phyloP scores from a whole-genome alignment of 2,888 invertebrate species.

The Acleris holmiana region DNA sequence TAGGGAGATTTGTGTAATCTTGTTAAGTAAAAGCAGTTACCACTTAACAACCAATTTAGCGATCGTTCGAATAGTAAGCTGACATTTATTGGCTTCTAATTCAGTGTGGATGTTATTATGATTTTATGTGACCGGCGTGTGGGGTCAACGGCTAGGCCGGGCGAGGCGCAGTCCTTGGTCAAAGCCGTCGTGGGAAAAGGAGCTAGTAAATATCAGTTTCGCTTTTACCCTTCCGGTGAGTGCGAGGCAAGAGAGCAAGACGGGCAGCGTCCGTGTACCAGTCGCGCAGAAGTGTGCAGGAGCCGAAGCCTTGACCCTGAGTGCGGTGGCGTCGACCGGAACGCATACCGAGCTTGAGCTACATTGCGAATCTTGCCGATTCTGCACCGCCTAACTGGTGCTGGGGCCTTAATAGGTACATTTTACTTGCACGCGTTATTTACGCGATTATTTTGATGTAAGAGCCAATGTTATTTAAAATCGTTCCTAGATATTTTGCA shows the following conservation, averaged over 20 bases:
- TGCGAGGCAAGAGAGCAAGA: slow-evolving; percentile 55
- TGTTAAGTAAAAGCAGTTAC: slow-evolving; percentile 73
- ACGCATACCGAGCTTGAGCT: slow-evolving; percentile 68
- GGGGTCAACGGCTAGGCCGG: slow-evolving; percentile 43
- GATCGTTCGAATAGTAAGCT: slow-evolving; percentile 53
- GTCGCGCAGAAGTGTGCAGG: slow-evolving; percentile 75
- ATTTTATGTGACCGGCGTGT: slow-evolving; percentile 41
- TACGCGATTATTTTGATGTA: slow-evolving; percentile 60
- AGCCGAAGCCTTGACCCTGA: slow-evolving; percentile 83
- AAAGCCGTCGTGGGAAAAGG: slow-evolving; percentile 50
- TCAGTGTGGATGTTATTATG: slow-evolving; percentile 46
- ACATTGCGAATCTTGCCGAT: slow-evolving; percentile 76
- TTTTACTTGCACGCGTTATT: slow-evolving; percentile 71
- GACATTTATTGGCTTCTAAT: slow-evolving; percentile 57
- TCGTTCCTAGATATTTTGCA: no score
- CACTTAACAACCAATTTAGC: slow-evolving; percentile 70
- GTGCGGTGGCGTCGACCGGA: slow-evolving; percentile 83
- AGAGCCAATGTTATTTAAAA: no score
- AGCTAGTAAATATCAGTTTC: slow-evolving; percentile 62
- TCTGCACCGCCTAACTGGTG: slow-evolving; percentile 66
- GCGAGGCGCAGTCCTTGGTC: slow-evolving; percentile 52
- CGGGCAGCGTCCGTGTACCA: slow-evolving; percentile 60
- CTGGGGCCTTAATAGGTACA: slow-evolving; percentile 72
- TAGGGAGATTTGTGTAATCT: slow-evolving; percentile 82
- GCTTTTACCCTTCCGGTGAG: slow-evolving; percentile 74